A percentile compares a stretch with the other conserved stretches of the same genome.
These are phyloP conservation scores for Trissolcus japonicus DNA, from an alignment of 2,888 invertebrate species.

Conservation along the genomic window DNA sequence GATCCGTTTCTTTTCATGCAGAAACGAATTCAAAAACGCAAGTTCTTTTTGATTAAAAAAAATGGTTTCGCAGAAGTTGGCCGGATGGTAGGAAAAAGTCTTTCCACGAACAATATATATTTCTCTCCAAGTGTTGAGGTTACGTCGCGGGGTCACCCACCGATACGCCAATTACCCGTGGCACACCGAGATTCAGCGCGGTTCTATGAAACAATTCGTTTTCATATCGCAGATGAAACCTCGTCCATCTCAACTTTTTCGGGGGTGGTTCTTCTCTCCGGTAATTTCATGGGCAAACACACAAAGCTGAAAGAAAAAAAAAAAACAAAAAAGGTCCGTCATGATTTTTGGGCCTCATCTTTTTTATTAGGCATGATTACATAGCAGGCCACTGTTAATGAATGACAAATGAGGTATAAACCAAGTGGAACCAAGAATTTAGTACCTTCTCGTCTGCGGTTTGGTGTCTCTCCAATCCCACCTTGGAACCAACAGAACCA, in stretches of 20 bases:
- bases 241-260: slow-evolving; percentile 4
- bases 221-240: slow-evolving; percentile 19
- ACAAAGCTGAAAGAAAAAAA: too few relatives aligned
- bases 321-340: too few relatives aligned
- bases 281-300: too few relatives aligned
- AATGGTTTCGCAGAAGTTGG: slow-evolving; percentile 2
- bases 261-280: not conserved
- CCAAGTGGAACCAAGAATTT: too few relatives aligned
- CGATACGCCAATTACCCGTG: slow-evolving; percentile 40
- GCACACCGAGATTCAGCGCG: slow-evolving; percentile 22
- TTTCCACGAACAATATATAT: slow-evolving; percentile 12
- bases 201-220: slow-evolving; percentile 40
- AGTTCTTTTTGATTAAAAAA: not conserved
- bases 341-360: too few relatives aligned
- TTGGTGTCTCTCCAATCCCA: too few relatives aligned
- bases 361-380: too few relatives aligned
- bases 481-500: too few relatives aligned
- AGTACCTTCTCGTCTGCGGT: too few relatives aligned
- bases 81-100: slow-evolving; percentile 7
- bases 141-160: slow-evolving; percentile 34
- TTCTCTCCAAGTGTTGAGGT: slow-evolving; percentile 32
- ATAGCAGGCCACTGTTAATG: too few relatives aligned
- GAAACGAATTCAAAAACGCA: not conserved
- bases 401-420: too few relatives aligned
- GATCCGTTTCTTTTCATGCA: too few relatives aligned